These are phyloP conservation scores for Palythoa grandis DNA, from an alignment of 92 coral and sea anemone genomes.

Conservation along the genomic window DNA sequence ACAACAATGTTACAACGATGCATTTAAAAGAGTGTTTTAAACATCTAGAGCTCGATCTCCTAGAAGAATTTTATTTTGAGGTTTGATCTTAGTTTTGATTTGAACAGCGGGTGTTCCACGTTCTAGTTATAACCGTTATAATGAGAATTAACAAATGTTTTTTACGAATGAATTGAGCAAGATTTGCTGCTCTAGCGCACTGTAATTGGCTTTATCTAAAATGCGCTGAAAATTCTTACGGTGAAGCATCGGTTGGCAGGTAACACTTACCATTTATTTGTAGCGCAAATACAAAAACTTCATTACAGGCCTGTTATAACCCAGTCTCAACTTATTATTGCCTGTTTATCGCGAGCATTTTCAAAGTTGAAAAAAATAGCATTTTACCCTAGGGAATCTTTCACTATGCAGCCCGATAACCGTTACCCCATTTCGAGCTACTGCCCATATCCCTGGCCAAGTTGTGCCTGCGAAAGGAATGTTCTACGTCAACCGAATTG, in stretches of 20 bases:
- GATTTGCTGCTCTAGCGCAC: conserved; percentile 34
- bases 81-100: conserved; percentile 1
- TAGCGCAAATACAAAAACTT: conserved; percentile 44
- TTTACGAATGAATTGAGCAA: conserved; percentile 18
- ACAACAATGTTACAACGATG: not conserved
- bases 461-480: conserved; percentile 33
- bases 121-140: conserved; percentile 15
- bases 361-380: not conserved
- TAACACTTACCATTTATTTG: conserved; percentile 34
- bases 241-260: conserved; percentile 21
- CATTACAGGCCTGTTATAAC: conserved; percentile 28
- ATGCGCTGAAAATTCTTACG: conserved; percentile 20
- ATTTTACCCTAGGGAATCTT: not conserved
- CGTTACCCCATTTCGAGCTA: conserved; percentile 25
- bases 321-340: not conserved
- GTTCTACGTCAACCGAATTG: conserved; percentile 17
- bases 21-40: not conserved
- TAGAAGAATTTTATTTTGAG: not conserved
- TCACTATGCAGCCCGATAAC: conserved; percentile 27
- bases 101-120: conserved; percentile 12
- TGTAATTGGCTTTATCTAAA: conserved; percentile 34
- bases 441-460: conserved; percentile 30
- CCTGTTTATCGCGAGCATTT: not conserved
- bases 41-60: conserved; percentile 12
- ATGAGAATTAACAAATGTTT: conserved; percentile 21